Evolutionary conservation across 2,113 vertebrate genomes (phyloP), one percentile per base, ranked within the genome.

Genomic region (Bubo bubo): DNA sequence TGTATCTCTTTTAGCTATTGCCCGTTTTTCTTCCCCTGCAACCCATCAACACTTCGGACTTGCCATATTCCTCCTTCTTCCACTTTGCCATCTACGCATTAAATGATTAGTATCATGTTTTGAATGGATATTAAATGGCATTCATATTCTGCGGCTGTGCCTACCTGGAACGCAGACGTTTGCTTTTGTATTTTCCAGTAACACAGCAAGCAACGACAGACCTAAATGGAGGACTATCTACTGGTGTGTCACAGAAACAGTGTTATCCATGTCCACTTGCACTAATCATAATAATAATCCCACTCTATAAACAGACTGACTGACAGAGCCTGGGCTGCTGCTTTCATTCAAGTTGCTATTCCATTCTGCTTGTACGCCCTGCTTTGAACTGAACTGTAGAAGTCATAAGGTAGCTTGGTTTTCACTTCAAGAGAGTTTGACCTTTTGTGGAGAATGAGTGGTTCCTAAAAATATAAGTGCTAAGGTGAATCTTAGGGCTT

Each of bases 211-310:
- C 86, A 88, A 63, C 66, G 77, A 84, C 68, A 93, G 91, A 91
- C 96, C 96, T 95, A 84, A 90, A 95, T 58, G 73, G 63, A 47
- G 86, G 72, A 96, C 95, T 62, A 95, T 90, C 86, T 94, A 93
- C 91, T 87, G 84, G 93, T 96, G 92, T 90, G 92, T 81, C 86
- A 88, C 90, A 93, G 92, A 64, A 92, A 67, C 77, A 85, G 75
- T 95, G 75, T 95, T 95, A 97, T 90, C 94, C 50, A 64, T 77
- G 94, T 95, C 82, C 81, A 91, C 70, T 94, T 94, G 59, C 71
- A 0, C 72, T 97, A 96, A 96, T 96, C 87, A 60, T 90, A 22
- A 90, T 74, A 83, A 95, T 95, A 97, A 97, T 97, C 91, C 89
- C 34, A 14, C 66, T 87, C 70, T 92, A 43, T 80, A 58, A 93